Evolutionary conservation across 1,140 invertebrate species (phyloP), one percentile per base, ranked within the genome.

Genomic region (Caenorhabditis brenneri): DNA sequence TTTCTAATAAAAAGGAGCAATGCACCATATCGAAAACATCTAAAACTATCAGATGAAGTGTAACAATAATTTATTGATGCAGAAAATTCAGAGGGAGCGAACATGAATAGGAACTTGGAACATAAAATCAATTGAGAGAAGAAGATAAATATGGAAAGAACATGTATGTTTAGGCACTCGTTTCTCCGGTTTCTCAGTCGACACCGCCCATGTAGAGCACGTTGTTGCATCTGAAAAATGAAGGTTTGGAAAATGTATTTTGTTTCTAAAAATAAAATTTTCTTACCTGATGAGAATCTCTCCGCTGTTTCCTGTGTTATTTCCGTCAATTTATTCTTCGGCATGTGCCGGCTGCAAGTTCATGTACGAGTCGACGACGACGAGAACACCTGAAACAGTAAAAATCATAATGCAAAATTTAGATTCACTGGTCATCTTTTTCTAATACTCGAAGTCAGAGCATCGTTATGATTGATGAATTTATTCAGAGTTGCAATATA

Each of bases 331-430:
- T 88, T 94, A 95, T 93, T 99, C 98, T 92, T 99, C 97, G n/a
- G 97, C 96, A 90, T 98, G 98, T 0, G 97, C 97, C 81, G 99
- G 91, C 92, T 99, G 97, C 86, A 99, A 92, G 92, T 99, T 99
- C 98, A 99, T 99, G 91, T 99, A 99, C 9, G 95, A 95, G 93
- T 99, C 98, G 15, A 97, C 95, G 5, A 97, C 98, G 0, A 99
- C 96, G 29, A 99, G 92, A 87, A 96, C 95, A 10, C 89, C n/a
- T n/a, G n/a, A n/a, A n/a, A n/a, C n/a, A n/a, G n/a, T n/a, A n/a
- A n/a, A n/a, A n/a, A n/a, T n/a, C n/a, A n/a, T n/a, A n/a, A n/a
- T n/a, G n/a, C n/a, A n/a, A n/a, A n/a, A n/a, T n/a, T n/a, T n/a
- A n/a, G n/a, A n/a, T n/a, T n/a, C n/a, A n/a, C n/a, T n/a, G n/a